phyloP scores from a whole-genome alignment of 2,113 vertebrate species.

The Oreochromis niloticus region DNA sequence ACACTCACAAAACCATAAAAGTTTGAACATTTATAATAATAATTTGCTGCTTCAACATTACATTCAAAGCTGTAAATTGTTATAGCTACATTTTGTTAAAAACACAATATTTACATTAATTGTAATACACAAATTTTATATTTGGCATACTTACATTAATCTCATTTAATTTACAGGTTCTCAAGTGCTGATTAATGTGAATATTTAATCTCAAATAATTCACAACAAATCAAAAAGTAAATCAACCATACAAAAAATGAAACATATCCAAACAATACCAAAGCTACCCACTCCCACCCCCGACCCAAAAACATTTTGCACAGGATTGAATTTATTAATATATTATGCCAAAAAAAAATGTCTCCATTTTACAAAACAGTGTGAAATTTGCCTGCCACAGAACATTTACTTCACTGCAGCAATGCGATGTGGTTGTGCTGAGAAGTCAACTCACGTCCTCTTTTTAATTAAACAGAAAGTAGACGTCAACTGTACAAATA shows the following conservation, averaged over 20 bases:
- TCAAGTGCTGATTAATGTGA: slow-evolving; percentile 86
- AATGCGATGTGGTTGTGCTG: slow-evolving; percentile 19
- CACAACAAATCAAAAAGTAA: slow-evolving; percentile 62
- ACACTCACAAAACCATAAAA: slow-evolving; percentile 97
- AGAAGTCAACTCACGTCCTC: slow-evolving; percentile 26
- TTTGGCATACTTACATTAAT: slow-evolving; percentile 99
- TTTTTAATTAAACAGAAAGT: slow-evolving; percentile 48
- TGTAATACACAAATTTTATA: slow-evolving; percentile 94
- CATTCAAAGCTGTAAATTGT: slow-evolving; percentile 99
- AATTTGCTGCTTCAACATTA: slow-evolving; percentile 97
- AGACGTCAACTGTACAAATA: slow-evolving; percentile 58
- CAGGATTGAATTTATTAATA: slow-evolving; percentile 55
- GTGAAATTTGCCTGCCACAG: slow-evolving; percentile 24
- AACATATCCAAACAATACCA: slow-evolving; percentile 69
- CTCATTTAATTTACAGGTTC: slow-evolving; percentile 88
- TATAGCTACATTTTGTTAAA: slow-evolving; percentile 99
- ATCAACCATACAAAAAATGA: slow-evolving; percentile 60
- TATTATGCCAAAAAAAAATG: slow-evolving; percentile 33
- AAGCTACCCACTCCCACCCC: slow-evolving; percentile 40
- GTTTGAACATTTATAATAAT: slow-evolving; percentile 96
- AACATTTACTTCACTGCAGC: slow-evolving; percentile 26
- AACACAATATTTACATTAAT: slow-evolving; percentile 98
- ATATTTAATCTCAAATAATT: slow-evolving; percentile 66
- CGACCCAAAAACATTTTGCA: slow-evolving; percentile 17
- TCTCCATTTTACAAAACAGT: slow-evolving; percentile 42